Conservation (phyloP, 2,113 vertebrate species). For the Hippoglossus stenolepis region DNA sequence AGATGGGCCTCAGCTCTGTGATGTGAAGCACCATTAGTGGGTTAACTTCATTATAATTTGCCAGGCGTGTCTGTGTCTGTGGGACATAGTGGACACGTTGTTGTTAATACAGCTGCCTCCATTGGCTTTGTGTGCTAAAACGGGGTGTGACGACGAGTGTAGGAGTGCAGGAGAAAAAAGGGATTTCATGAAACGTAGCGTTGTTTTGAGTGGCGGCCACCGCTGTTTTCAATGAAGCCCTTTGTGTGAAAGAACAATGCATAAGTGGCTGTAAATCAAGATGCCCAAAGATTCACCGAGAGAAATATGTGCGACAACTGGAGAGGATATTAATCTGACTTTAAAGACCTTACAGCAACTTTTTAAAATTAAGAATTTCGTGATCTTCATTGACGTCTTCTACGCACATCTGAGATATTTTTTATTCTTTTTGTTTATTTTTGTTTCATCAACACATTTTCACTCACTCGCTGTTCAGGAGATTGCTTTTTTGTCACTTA, state of each 20-base stretch:
- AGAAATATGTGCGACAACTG: background rate
- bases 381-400: too few relatives aligned
- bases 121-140: conserved; percentile 58
- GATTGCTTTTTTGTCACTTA: too few relatives aligned
- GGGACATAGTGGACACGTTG: conserved; percentile 62
- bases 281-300: background rate
- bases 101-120: conserved; percentile 52
- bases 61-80: conserved; percentile 40
- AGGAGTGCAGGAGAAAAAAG: conserved; percentile 46
- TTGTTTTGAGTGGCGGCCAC: conserved; percentile 43
- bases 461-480: too few relatives aligned
- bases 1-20: conserved; percentile 46
- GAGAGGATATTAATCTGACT: background rate
- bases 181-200: conserved; percentile 51
- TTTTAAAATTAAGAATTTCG: too few relatives aligned
- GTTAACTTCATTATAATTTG: conserved; percentile 67
- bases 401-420: too few relatives aligned
- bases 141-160: conserved; percentile 63
- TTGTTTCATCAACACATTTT: too few relatives aligned
- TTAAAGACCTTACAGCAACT: too few relatives aligned
- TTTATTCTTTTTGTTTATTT: too few relatives aligned
- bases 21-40: conserved; percentile 54
- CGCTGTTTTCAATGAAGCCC: conserved; percentile 42
- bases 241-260: conserved; percentile 36
- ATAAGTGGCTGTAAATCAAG: conserved; percentile 1